These are phyloP conservation scores for Astropecten irregularis DNA, from an alignment of 53 echinoderm and acorn worm species.

Conservation along the genomic window DNA sequence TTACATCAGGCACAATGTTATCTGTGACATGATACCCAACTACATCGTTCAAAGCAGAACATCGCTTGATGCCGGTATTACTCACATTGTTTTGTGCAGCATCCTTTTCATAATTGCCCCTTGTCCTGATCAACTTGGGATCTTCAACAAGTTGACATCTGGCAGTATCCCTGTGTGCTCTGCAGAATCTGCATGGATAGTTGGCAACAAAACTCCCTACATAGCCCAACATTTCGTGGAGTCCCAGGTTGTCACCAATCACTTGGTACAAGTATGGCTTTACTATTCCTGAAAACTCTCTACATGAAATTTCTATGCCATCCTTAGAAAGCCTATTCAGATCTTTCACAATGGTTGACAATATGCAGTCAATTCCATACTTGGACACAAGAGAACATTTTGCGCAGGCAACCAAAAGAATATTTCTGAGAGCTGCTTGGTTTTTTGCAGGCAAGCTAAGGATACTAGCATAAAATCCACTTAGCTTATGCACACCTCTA, in stretches of 20 bases:
- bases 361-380: slow-evolving; percentile 70
- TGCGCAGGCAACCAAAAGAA: slow-evolving; percentile 59
- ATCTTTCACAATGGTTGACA: slow-evolving; percentile 35
- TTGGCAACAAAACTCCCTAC: slow-evolving; percentile 31
- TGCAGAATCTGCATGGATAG: slow-evolving; percentile 34
- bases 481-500: slow-evolving; percentile 27
- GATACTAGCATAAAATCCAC: slow-evolving; percentile 12
- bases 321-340: slow-evolving; percentile 15
- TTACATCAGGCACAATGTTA: slow-evolving; percentile 40
- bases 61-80: slow-evolving; percentile 38
- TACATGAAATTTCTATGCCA: slow-evolving; percentile 9
- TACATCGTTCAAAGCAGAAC: slow-evolving; percentile 27
- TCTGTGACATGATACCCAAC: slow-evolving; percentile 31
- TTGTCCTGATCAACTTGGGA: not conserved
- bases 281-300: not conserved
- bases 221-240: slow-evolving; percentile 22
- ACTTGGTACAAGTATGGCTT: slow-evolving; percentile 19
- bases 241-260: slow-evolving; percentile 32
- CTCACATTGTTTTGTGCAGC: not conserved
- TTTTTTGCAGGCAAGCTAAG: not conserved
- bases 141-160: slow-evolving; percentile 22
- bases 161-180: not conserved
- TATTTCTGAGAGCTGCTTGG: slow-evolving; percentile 27
- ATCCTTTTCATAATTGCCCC: not conserved
- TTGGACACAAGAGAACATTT: slow-evolving; percentile 13